Evolutionary conservation across 37 sponge, comb jelly and placozoan species (phyloP).

Genomic region (Eunapius fragilis): DNA sequence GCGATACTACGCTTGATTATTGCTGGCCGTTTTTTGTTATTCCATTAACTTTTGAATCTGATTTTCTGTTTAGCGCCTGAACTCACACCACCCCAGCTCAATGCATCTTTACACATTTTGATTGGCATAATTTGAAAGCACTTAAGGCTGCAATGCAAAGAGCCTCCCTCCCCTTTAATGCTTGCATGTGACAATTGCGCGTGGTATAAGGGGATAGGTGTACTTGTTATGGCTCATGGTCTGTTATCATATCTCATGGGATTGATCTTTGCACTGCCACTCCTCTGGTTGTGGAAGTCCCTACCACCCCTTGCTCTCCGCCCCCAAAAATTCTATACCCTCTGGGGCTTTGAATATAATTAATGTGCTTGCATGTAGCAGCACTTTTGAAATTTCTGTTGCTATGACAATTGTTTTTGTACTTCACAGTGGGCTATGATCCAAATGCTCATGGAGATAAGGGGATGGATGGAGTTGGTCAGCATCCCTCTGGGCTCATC

Average conservation of each 20-base stretch:
- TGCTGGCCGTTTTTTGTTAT: too few relatives aligned
- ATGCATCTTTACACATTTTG: background rate
- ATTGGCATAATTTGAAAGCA: background rate
- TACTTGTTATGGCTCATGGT: background rate
- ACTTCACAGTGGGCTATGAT: constrained; percentile 60
- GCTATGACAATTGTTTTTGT: background rate
- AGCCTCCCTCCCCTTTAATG: background rate
- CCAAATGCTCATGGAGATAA: constrained; percentile 16
- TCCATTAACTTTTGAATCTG: background rate
- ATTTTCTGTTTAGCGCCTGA: background rate
- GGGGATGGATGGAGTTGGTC: background rate
- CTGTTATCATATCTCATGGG: background rate
- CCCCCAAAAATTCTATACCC: background rate
- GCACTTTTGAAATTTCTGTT: background rate
- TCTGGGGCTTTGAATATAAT: background rate
- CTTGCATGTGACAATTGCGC: background rate
- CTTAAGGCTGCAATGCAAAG: background rate
- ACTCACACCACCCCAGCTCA: background rate
- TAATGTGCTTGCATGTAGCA: background rate
- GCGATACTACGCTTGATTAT: too few relatives aligned
- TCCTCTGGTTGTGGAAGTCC: background rate
- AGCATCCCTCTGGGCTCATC: constrained; percentile 51
- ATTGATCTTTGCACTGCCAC: background rate
- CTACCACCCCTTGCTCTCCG: background rate
- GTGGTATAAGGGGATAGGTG: background rate